phyloP scores from a whole-genome alignment of 2,113 vertebrate species.

The Gymnocephalus cernua region DNA sequence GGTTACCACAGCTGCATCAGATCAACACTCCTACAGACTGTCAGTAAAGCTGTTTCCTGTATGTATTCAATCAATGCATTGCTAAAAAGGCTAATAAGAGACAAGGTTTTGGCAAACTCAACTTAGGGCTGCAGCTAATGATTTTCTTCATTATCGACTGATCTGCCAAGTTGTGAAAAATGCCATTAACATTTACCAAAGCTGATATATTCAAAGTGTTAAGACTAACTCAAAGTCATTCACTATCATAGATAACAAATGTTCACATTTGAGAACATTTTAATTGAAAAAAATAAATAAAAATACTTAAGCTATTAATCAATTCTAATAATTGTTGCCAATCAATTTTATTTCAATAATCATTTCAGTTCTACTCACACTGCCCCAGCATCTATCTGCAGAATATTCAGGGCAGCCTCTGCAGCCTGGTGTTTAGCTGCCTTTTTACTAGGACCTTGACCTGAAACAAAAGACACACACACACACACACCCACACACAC shows the following conservation, averaged over 20 bases:
- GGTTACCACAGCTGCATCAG: conserved; percentile 6
- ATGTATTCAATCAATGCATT: background rate
- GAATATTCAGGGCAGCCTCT: conserved; percentile 85
- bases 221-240: background rate
- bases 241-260: background rate
- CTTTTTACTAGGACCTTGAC: conserved; percentile 92
- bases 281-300: background rate
- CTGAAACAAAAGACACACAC: conserved; percentile 71
- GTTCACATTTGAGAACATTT: background rate
- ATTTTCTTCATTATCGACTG: background rate
- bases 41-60: background rate
- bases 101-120: background rate
- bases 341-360: background rate
- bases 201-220: background rate
- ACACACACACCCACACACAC: background rate
- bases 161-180: background rate
- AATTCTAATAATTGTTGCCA: background rate
- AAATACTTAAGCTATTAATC: background rate
- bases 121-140: background rate
- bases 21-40: background rate
- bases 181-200: background rate
- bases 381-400: conserved; percentile 82
- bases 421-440: conserved; percentile 92
- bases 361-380: conserved; percentile 79
- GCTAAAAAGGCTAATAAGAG: background rate